Percentiles rank a stretch among this genome's conserved stretches.
These are phyloP conservation scores for Nansenia antarctica DNA, from an alignment of 2,113 vertebrate species.

Conservation along the genomic window DNA sequence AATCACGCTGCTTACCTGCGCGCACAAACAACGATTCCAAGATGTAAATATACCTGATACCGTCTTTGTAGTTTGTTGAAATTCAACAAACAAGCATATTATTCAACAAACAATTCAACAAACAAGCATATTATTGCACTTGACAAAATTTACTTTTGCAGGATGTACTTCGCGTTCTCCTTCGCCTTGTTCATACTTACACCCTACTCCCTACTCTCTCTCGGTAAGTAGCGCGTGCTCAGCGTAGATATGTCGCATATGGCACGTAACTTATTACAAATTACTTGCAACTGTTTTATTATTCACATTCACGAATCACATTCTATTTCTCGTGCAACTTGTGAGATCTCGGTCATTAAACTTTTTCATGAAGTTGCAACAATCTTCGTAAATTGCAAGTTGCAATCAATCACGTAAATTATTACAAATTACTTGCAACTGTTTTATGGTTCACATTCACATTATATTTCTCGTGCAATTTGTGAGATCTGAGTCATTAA, in stretches of 20 bases:
- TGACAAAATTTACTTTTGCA: constrained; percentile 18
- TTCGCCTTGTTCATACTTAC: constrained; percentile 39
- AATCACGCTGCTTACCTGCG: background rate
- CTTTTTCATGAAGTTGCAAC: too few relatives aligned
- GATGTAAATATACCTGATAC: background rate
- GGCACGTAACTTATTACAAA: too few relatives aligned
- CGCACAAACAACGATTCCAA: background rate
- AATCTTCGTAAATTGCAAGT: too few relatives aligned
- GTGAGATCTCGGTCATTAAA: background rate
- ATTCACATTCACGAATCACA: too few relatives aligned
- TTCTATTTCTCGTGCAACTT: too few relatives aligned
- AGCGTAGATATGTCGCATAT: too few relatives aligned
- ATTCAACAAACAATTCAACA: background rate
- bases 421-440: too few relatives aligned
- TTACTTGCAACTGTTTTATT: too few relatives aligned
- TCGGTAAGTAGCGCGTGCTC: constrained; percentile 52
- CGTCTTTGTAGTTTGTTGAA: background rate
- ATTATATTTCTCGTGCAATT: too few relatives aligned
- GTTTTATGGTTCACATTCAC: too few relatives aligned
- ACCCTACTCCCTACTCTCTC: constrained; percentile 21
- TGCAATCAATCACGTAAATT: too few relatives aligned
- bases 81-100: background rate
- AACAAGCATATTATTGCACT: background rate
- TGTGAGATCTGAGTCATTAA: too few relatives aligned
- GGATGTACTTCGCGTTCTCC: constrained; percentile 35